Evolutionary conservation across 2,888 invertebrate species (phyloP).

Genomic region (Pycnomerus fuliginosus): DNA sequence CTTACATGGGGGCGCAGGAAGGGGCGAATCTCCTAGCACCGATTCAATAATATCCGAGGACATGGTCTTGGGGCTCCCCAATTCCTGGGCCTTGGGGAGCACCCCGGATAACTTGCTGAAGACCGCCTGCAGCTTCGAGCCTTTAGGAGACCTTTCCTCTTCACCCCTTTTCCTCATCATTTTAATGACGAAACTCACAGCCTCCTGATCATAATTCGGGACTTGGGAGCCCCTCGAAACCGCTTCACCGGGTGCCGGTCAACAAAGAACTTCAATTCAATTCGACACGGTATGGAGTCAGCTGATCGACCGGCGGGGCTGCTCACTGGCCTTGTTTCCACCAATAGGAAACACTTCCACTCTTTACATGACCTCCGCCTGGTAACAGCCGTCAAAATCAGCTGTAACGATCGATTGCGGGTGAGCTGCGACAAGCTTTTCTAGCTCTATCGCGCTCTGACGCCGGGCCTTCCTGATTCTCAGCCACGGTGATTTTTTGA

Average conservation of each 20-base stretch:
- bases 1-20: constrained; percentile 46
- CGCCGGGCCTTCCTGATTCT: no score
- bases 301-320: constrained; percentile 44
- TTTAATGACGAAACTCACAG: constrained; percentile 25
- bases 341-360: constrained; percentile 40
- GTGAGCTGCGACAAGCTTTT: constrained; percentile 24
- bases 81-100: constrained; percentile 42
- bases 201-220: constrained; percentile 7
- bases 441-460: not conserved
- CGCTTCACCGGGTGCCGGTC: constrained; percentile 30
- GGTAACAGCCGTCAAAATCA: constrained; percentile 52
- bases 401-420: constrained; percentile 47
- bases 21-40: constrained; percentile 44
- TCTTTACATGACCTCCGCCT: constrained; percentile 44
- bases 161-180: constrained; percentile 41
- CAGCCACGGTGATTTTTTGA: no score
- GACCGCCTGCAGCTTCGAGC: constrained; percentile 44
- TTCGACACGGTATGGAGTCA: constrained; percentile 32
- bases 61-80: constrained; percentile 44
- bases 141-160: constrained; percentile 38
- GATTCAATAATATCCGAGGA: constrained; percentile 48
- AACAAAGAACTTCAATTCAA: constrained; percentile 41
- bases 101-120: constrained; percentile 47
- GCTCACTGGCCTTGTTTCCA: no score
- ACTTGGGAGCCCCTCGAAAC: constrained; percentile 5